Evolutionary conservation across 2,888 invertebrate species (phyloP).

Genomic region (Brenthis ino): DNA sequence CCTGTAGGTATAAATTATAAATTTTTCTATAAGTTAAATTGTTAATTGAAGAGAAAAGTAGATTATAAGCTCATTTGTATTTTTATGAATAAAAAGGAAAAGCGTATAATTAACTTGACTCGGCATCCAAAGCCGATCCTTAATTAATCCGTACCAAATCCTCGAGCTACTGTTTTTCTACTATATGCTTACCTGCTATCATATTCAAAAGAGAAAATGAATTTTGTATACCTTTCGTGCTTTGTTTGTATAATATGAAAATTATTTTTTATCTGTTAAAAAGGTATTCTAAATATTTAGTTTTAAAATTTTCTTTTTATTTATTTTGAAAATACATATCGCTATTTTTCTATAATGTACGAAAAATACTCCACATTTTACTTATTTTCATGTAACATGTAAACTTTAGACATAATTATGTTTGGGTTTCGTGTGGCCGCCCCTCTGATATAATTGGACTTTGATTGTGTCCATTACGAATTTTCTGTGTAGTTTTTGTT

Average conservation of each 20-base stretch:
- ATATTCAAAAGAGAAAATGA: neutral
- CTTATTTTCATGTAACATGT: conserved; percentile 7
- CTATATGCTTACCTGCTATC: conserved; percentile 2
- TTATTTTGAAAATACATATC: no score
- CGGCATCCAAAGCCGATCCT: conserved; percentile 35
- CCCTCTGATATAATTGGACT: conserved; percentile 73
- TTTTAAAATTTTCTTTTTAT: no score
- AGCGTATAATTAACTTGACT: conserved; percentile 38
- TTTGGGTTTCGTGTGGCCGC: conserved; percentile 53
- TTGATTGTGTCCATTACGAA: conserved; percentile 77
- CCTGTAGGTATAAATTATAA: no score
- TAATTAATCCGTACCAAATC: conserved; percentile 42
- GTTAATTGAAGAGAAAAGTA: neutral
- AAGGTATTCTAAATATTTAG: no score
- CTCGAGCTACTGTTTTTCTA: conserved; percentile 12
- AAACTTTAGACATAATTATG: conserved; percentile 7
- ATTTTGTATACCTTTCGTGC: neutral
- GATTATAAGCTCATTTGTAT: conserved; percentile 12
- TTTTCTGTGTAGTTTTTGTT: conserved; percentile 72
- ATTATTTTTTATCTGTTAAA: neutral
- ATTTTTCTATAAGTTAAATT: neutral
- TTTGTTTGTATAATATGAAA: neutral
- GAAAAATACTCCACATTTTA: neutral
- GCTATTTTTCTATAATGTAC: neutral
- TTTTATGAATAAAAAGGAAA: conserved; percentile 22